Percentiles rank a stretch among this genome's conserved stretches.
These are phyloP conservation scores for Serinus canaria DNA, from an alignment of 2,113 vertebrate genomes.

Conservation along the genomic window DNA sequence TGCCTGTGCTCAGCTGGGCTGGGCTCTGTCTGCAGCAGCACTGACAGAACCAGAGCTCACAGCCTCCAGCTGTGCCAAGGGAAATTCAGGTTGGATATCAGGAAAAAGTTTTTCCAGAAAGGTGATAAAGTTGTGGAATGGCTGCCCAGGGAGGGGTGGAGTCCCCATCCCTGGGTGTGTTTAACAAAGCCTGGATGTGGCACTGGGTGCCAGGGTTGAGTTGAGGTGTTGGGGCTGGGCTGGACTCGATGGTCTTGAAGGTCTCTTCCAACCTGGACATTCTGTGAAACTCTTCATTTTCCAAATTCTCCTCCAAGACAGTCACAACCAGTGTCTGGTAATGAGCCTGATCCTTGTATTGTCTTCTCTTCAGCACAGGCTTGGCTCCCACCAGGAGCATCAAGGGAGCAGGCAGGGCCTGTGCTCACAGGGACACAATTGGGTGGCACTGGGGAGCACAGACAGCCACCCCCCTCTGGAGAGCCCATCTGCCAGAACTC, in stretches of 20 bases:
- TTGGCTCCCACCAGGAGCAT: background rate
- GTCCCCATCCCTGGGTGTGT: background rate
- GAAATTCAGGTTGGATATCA: too few relatives aligned
- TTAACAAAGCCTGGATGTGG: too few relatives aligned
- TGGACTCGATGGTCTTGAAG: background rate
- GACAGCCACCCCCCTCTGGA: background rate
- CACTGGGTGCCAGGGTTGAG: background rate
- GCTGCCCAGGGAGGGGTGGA: background rate
- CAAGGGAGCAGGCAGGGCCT: rapidly evolving
- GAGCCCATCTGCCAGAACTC: background rate
- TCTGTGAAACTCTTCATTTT: background rate
- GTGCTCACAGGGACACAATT: rapidly evolving
- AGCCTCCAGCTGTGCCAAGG: too few relatives aligned
- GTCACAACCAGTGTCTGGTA: background rate
- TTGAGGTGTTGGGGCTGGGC: background rate
- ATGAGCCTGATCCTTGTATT: background rate
- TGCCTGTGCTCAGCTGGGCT: too few relatives aligned
- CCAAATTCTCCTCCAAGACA: background rate
- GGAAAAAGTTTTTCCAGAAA: too few relatives aligned
- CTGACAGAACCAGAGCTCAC: too few relatives aligned
- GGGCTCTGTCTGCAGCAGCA: too few relatives aligned
- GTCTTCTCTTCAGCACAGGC: background rate
- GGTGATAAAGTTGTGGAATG: too few relatives aligned
- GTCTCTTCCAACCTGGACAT: background rate
- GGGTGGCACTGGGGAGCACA: background rate